A percentile compares a stretch with the other conserved stretches of the same genome.
Conservation (phyloP, 2,113 vertebrate genomes). For the Protomyctophum bolini region DNA sequence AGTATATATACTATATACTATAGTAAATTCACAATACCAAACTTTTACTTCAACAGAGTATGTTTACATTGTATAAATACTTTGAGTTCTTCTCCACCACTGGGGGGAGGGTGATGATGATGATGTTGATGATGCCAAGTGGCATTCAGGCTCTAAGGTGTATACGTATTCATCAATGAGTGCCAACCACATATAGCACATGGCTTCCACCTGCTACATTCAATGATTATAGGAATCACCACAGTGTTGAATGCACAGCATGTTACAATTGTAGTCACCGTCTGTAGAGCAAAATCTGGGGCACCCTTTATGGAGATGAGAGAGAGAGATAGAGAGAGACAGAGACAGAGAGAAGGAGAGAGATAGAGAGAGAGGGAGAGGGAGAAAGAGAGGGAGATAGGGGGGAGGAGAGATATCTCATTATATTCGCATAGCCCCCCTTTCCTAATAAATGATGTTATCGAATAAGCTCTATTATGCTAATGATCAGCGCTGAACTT, state of each 20-base stretch:
- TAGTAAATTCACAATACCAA: too few relatives aligned
- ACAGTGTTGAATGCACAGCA: slow-evolving; percentile 32
- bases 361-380: slow-evolving; percentile 2
- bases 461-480: neutral
- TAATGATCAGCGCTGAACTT: neutral
- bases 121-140: neutral
- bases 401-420: slow-evolving; percentile 5
- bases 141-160: slow-evolving; percentile 34
- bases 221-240: slow-evolving; percentile 25
- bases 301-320: slow-evolving; percentile 34
- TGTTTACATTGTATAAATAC: too few relatives aligned
- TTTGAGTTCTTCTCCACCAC: too few relatives aligned
- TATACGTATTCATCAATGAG: slow-evolving; percentile 31
- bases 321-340: slow-evolving; percentile 16
- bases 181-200: neutral
- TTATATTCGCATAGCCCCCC: slow-evolving; percentile 8
- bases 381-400: too few relatives aligned
- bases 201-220: slow-evolving; percentile 48
- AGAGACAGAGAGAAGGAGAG: slow-evolving; percentile 14
- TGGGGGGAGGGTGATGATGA: too few relatives aligned
- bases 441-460: neutral
- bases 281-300: slow-evolving; percentile 23
- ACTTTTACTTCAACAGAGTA: too few relatives aligned
- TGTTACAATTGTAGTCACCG: too few relatives aligned
- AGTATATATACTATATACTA: too few relatives aligned